These are phyloP conservation scores for Trichopoda pennipes DNA, from an alignment of 2,888 invertebrate genomes.

Conservation along the genomic window DNA sequence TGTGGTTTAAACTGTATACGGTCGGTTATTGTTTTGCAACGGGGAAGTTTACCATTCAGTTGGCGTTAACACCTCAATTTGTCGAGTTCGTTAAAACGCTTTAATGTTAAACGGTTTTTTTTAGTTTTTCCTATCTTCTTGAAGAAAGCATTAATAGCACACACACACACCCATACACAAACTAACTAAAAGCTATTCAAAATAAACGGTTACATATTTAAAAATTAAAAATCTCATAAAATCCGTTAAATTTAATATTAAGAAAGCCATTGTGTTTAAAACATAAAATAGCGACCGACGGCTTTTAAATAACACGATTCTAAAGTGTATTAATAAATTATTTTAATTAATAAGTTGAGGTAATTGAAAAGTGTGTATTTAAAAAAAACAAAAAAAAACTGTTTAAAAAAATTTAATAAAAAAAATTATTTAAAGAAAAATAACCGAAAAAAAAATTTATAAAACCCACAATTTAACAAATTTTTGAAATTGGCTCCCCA, in stretches of 20 bases:
- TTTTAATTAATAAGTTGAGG: not conserved
- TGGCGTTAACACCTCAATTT: constrained; percentile 77
- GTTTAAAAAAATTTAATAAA: not conserved
- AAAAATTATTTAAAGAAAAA: not conserved
- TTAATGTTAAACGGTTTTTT: constrained; percentile 52
- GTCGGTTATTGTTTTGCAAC: constrained; percentile 65
- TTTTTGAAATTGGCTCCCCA: constrained; percentile 74
- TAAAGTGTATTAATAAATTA: not conserved
- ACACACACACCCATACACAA: constrained; percentile 12
- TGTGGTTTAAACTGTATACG: constrained; percentile 56
- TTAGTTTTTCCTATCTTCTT: not conserved
- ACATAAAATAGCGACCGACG: constrained; percentile 47
- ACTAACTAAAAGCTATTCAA: constrained; percentile 28
- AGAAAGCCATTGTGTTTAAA: constrained; percentile 2
- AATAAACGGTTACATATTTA: constrained; percentile 49
- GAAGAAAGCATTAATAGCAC: constrained; percentile 26
- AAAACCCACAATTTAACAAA: not conserved
- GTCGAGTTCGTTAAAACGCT: constrained; percentile 74
- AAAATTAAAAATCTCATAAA: constrained; percentile 15
- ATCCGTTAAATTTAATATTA: constrained; percentile 6
- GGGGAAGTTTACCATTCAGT: constrained; percentile 74
- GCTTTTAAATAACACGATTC: constrained; percentile 1
- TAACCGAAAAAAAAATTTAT: not conserved
- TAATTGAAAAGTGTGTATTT: not conserved
- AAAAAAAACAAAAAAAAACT: not conserved